These are phyloP conservation scores for Fistularia commersonii DNA, from an alignment of 2,797 vertebrate genomes.

Conservation along the genomic window DNA sequence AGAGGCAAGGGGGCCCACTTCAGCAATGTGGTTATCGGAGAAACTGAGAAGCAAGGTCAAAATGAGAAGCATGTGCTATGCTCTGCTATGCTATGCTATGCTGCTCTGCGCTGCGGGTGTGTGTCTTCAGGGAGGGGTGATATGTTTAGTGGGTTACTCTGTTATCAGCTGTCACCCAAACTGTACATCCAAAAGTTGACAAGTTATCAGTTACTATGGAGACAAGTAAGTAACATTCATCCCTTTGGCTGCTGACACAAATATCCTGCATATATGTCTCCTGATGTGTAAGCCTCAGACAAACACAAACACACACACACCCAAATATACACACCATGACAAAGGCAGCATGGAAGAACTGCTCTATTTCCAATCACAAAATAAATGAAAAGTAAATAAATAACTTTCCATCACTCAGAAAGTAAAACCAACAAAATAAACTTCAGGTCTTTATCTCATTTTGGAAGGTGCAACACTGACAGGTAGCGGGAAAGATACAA, in stretches of 20 bases:
- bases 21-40: slow-evolving; percentile 72
- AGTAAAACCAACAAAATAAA: too few relatives aligned
- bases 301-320: not conserved
- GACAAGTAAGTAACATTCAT: slow-evolving; percentile 29
- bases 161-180: slow-evolving; percentile 69
- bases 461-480: too few relatives aligned
- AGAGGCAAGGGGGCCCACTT: slow-evolving; percentile 54
- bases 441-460: too few relatives aligned
- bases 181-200: slow-evolving; percentile 36
- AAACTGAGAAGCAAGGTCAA: slow-evolving; percentile 53
- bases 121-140: slow-evolving; percentile 14
- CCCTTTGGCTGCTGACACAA: slow-evolving; percentile 5
- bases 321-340: too few relatives aligned
- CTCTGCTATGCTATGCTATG: not conserved
- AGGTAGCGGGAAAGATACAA: too few relatives aligned
- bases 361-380: too few relatives aligned
- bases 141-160: slow-evolving; percentile 38
- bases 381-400: too few relatives aligned
- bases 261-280: slow-evolving; percentile 3
- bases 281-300: not conserved
- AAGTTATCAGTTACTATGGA: slow-evolving; percentile 49
- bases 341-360: too few relatives aligned
- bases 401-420: too few relatives aligned
- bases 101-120: too few relatives aligned
- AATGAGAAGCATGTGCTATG: slow-evolving; percentile 41